Conservation (phyloP, 2,113 vertebrate genomes). For the Microcebus murinus region DNA sequence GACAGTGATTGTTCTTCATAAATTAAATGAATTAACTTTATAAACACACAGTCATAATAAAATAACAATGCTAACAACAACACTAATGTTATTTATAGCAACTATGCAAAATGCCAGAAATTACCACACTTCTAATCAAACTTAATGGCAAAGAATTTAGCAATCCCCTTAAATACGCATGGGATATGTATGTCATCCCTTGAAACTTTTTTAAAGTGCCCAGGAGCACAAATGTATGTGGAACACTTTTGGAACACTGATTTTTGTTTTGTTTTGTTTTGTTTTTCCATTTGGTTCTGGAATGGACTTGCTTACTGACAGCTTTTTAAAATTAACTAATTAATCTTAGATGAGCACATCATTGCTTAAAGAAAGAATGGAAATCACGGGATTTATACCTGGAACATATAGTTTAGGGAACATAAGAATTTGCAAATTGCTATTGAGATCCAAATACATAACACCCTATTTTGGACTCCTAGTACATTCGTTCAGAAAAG, state of each 20-base stretch:
- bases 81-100: neutral
- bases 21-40: neutral
- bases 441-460: neutral
- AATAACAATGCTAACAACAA: neutral
- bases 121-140: neutral
- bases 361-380: neutral
- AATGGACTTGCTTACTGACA: neutral
- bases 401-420: neutral
- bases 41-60: neutral
- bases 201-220: neutral
- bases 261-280: neutral
- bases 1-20: neutral
- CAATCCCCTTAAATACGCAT: neutral
- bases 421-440: neutral
- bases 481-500: neutral
- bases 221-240: neutral
- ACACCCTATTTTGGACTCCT: neutral
- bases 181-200: neutral
- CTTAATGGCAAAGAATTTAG: neutral
- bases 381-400: neutral
- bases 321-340: neutral
- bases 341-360: neutral
- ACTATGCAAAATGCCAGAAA: neutral
- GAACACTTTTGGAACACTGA: neutral
- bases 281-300: neutral